Conservation (phyloP, 2,797 vertebrate genomes). For the Xenopus petersii region DNA sequence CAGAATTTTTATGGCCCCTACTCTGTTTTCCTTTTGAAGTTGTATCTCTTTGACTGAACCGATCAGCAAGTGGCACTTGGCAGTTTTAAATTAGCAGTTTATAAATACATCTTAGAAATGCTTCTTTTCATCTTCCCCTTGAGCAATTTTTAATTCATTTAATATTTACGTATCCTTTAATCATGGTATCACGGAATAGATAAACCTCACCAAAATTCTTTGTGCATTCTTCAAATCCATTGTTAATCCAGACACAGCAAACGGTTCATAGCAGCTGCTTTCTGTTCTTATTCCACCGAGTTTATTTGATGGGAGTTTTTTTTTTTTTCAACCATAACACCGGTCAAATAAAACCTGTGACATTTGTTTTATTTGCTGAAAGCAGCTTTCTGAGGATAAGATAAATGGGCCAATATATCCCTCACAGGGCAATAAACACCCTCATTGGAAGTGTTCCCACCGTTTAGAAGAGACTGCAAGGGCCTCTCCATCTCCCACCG, state of each 20-base stretch:
- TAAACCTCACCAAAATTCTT: too few relatives aligned
- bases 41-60: too few relatives aligned
- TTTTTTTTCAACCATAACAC: not conserved
- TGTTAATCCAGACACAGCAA: not conserved
- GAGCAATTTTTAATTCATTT: too few relatives aligned
- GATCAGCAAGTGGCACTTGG: too few relatives aligned
- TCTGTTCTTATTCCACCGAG: not conserved
- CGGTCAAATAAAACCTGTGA: not conserved
- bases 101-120: too few relatives aligned
- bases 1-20: not conserved
- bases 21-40: too few relatives aligned
- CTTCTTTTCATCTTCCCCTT: too few relatives aligned
- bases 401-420: conserved; percentile 35
- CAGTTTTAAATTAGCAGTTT: too few relatives aligned
- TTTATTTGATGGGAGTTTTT: not conserved
- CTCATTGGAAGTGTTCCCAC: not conserved
- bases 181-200: too few relatives aligned
- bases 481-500: not conserved
- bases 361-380: conserved; percentile 24
- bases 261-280: not conserved
- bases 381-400: conserved; percentile 15
- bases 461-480: not conserved
- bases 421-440: conserved; percentile 9
- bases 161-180: too few relatives aligned
- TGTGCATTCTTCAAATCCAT: not conserved